A percentile compares a stretch with the other conserved stretches of the same genome.
phyloP scores from a whole-genome alignment of 2,888 invertebrate species.

The Mamestra brassicae region DNA sequence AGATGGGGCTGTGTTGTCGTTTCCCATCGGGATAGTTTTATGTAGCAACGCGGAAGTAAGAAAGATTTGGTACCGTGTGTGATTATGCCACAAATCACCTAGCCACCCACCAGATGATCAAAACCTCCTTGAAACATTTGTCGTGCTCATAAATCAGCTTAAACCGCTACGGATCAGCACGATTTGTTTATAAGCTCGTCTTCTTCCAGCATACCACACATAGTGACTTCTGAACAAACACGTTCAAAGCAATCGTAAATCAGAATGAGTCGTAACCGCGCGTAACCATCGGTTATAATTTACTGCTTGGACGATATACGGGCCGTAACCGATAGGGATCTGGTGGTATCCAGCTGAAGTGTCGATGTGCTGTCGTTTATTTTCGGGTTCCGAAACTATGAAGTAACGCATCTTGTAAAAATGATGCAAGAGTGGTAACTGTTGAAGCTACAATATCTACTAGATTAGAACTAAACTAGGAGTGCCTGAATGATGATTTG shows the following conservation, averaged over 20 bases:
- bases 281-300: constrained; percentile 46
- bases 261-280: constrained; percentile 35
- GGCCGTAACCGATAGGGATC: constrained; percentile 13
- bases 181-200: constrained; percentile 42
- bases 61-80: background rate
- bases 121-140: constrained; percentile 18
- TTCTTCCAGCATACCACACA: constrained; percentile 24
- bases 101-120: background rate
- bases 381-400: constrained; percentile 5
- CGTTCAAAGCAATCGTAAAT: constrained; percentile 52
- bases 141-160: constrained; percentile 33
- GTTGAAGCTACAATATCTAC: background rate
- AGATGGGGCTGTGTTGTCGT: background rate
- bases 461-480: background rate
- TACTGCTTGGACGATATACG: constrained; percentile 37
- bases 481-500: no score
- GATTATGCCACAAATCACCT: constrained; percentile 16
- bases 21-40: background rate
- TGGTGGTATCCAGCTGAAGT: constrained; percentile 34
- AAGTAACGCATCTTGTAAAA: background rate
- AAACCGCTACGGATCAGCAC: constrained; percentile 21
- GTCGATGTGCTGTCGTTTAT: constrained; percentile 27
- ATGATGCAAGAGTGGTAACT: background rate
- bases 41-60: background rate
- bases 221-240: constrained; percentile 30